phyloP scores from a whole-genome alignment of 2,113 vertebrate species.

The Malaclemys terrapin region DNA sequence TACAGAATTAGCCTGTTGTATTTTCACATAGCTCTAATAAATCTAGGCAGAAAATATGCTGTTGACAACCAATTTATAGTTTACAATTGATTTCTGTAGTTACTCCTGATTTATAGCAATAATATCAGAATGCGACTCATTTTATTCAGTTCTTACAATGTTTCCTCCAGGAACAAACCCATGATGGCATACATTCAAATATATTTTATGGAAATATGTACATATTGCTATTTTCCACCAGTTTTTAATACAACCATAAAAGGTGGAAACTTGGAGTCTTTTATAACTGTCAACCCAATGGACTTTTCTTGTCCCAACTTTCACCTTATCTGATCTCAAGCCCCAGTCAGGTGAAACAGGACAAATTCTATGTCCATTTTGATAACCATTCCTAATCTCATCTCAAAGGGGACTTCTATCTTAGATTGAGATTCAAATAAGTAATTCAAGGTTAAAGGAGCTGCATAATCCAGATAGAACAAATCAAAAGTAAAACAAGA shows the following conservation, averaged over 20 bases:
- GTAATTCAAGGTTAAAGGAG: conserved; percentile 5
- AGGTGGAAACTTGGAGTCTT: neutral
- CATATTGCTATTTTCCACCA: neutral
- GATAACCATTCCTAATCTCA: neutral
- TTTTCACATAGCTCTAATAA: neutral
- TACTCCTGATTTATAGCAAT: neutral
- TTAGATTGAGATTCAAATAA: conserved; percentile 37
- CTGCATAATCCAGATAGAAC: neutral
- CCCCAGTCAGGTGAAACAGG: neutral
- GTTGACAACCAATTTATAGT: neutral
- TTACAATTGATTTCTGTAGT: neutral
- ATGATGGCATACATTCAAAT: neutral
- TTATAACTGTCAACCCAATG: neutral
- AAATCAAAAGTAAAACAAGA: conserved; percentile 14
- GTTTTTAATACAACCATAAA: neutral
- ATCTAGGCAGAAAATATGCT: neutral
- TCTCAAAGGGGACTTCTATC: neutral
- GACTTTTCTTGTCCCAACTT: neutral
- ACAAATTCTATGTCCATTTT: neutral
- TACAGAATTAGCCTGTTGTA: neutral
- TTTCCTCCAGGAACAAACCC: neutral
- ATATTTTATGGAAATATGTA: neutral
- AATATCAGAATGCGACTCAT: neutral
- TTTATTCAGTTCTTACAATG: neutral
- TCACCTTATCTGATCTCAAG: neutral